phyloP scores from a whole-genome alignment of 2,888 invertebrate genomes.

The Lamproptera curius region DNA sequence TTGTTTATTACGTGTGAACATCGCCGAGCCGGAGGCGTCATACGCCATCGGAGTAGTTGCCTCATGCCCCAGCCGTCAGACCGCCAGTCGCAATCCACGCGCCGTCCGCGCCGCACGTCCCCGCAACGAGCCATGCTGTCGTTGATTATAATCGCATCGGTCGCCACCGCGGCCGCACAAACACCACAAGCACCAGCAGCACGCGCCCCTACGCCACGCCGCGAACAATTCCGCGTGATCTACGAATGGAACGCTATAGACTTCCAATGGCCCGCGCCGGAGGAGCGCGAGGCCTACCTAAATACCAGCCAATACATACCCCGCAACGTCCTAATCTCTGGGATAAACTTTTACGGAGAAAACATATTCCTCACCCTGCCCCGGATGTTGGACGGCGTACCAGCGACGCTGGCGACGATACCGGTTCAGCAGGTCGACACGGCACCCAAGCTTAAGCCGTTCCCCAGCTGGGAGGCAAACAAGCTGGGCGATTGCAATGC shows the following conservation, averaged over 20 bases:
- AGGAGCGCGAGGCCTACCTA: constrained; percentile 72
- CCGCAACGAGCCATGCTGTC: constrained; percentile 48
- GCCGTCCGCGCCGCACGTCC: constrained; percentile 56
- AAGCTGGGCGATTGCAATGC: constrained; percentile 81
- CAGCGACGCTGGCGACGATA: constrained; percentile 82
- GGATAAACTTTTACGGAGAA: constrained; percentile 82
- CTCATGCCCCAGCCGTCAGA: constrained; percentile 37
- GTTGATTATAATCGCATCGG: constrained; percentile 46
- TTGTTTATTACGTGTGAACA: constrained; percentile 3
- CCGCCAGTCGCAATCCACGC: constrained; percentile 53
- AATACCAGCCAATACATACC: constrained; percentile 80
- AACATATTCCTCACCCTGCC: constrained; percentile 84
- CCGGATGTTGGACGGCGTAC: constrained; percentile 83
- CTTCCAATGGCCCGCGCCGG: constrained; percentile 81
- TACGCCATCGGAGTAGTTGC: constrained; percentile 17
- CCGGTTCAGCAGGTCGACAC: constrained; percentile 69
- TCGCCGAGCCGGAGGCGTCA: constrained; percentile 2
- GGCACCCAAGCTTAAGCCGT: constrained; percentile 81
- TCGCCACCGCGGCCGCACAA: constrained; percentile 63
- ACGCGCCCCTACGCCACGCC: constrained; percentile 49
- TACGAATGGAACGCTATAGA: constrained; percentile 86
- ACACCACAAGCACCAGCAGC: constrained; percentile 44
- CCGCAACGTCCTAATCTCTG: constrained; percentile 82
- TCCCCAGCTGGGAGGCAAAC: constrained; percentile 85
- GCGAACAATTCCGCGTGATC: constrained; percentile 81